These are phyloP conservation scores for Hydropsyche tenuis DNA, from an alignment of 1,140 invertebrate genomes.

Conservation along the genomic window DNA sequence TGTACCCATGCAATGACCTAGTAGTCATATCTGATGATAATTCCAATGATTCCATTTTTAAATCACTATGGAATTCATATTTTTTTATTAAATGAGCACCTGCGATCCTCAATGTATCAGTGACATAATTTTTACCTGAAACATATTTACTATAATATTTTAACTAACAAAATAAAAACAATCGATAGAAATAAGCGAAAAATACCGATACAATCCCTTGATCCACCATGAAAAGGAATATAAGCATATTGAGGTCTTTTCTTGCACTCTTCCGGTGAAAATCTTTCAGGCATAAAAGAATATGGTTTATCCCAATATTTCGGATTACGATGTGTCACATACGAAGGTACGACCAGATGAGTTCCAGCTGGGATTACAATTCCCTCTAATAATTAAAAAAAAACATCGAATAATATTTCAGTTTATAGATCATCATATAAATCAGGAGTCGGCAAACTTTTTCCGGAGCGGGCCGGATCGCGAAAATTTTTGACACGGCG, in stretches of 20 bases:
- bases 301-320: slow-evolving; percentile 29
- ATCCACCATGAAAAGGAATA: slow-evolving; percentile 27
- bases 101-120: slow-evolving; percentile 1
- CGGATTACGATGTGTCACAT: slow-evolving; percentile 19
- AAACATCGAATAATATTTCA: no score
- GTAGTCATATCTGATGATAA: not conserved
- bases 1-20: not conserved
- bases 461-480: no score
- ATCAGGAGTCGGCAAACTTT: no score
- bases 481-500: no score
- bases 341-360: not conserved
- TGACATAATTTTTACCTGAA: not conserved
- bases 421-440: no score
- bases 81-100: slow-evolving; percentile 16
- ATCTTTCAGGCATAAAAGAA: slow-evolving; percentile 23
- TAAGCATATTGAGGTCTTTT: slow-evolving; percentile 9
- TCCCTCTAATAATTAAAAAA: not conserved
- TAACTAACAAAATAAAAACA: no score
- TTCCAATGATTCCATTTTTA: not conserved
- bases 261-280: slow-evolving; percentile 5
- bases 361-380: not conserved
- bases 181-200: not conserved
- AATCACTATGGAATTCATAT: slow-evolving; percentile 25
- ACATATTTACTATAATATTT: no score
- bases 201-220: slow-evolving; percentile 26